Percentiles rank a stretch among this genome's conserved stretches.
These are phyloP conservation scores for Plumapathes pennacea DNA, from an alignment of 92 coral and sea anemone species.

Conservation along the genomic window DNA sequence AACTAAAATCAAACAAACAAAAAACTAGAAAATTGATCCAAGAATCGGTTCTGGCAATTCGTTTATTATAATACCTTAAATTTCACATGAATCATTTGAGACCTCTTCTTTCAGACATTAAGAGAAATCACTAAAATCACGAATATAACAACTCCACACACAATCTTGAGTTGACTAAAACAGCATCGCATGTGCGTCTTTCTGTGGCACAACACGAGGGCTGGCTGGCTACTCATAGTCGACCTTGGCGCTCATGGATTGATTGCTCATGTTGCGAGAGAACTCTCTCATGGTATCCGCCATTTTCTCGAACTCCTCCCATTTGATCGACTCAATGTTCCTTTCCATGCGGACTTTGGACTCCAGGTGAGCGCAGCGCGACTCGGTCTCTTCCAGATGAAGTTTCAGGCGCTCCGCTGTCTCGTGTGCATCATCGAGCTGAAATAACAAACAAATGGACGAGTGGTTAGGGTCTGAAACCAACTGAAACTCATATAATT, in stretches of 20 bases:
- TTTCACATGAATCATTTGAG: no score
- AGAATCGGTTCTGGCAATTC: no score
- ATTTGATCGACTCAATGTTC: constrained; percentile 87
- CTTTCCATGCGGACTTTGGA: constrained; percentile 94
- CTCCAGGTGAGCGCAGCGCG: constrained; percentile 80
- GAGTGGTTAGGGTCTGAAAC: neutral
- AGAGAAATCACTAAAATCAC: no score
- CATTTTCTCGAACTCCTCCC: constrained; percentile 97
- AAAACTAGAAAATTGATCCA: no score
- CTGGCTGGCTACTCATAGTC: constrained; percentile 41
- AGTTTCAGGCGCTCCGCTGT: constrained; percentile 66
- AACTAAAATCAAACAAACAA: no score
- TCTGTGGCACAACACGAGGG: no score
- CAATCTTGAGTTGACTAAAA: no score
- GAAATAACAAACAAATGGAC: neutral
- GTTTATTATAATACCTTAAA: no score
- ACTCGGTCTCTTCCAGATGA: constrained; percentile 82
- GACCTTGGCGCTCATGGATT: constrained; percentile 54
- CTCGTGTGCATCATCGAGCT: constrained; percentile 93
- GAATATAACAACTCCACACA: no score
- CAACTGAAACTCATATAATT: neutral
- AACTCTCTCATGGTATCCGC: constrained; percentile 95
- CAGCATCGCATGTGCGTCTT: no score
- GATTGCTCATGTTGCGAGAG: constrained; percentile 87
- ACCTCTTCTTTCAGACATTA: no score